Conservation (phyloP, 2,888 invertebrate species). For the Polydrusus tereticollis region DNA sequence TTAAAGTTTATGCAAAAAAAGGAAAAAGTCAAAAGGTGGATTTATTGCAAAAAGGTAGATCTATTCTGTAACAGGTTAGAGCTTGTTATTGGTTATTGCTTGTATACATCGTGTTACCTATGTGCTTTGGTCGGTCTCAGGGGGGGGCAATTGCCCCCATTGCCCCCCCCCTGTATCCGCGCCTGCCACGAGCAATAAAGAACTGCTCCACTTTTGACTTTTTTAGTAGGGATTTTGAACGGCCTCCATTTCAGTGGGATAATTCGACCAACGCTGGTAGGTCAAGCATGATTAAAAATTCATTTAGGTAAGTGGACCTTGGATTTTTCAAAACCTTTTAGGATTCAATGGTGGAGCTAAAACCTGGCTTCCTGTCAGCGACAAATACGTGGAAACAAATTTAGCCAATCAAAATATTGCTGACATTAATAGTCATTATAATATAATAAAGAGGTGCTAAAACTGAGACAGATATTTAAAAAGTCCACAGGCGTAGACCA, state of each 20-base stretch:
- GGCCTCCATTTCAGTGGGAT: too few species aligned
- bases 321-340: background rate
- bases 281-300: background rate
- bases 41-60: too few species aligned
- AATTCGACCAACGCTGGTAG: background rate
- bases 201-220: constrained; percentile 66
- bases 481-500: background rate
- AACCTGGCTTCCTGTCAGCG: constrained; percentile 79
- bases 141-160: too few species aligned
- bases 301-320: background rate
- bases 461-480: background rate
- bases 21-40: too few species aligned
- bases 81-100: too few species aligned
- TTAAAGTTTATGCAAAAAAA: too few species aligned
- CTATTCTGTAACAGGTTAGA: too few species aligned
- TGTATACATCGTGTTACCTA: too few species aligned
- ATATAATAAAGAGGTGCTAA: background rate
- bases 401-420: constrained; percentile 68
- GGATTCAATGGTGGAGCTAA: constrained; percentile 67
- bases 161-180: too few species aligned
- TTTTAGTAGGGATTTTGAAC: constrained; percentile 75
- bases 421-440: constrained; percentile 29
- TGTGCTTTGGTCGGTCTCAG: too few species aligned
- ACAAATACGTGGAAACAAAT: constrained; percentile 72
- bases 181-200: constrained; percentile 64